Conservation (phyloP, 2,113 vertebrate genomes). For the Myiozetetes cayanensis region DNA sequence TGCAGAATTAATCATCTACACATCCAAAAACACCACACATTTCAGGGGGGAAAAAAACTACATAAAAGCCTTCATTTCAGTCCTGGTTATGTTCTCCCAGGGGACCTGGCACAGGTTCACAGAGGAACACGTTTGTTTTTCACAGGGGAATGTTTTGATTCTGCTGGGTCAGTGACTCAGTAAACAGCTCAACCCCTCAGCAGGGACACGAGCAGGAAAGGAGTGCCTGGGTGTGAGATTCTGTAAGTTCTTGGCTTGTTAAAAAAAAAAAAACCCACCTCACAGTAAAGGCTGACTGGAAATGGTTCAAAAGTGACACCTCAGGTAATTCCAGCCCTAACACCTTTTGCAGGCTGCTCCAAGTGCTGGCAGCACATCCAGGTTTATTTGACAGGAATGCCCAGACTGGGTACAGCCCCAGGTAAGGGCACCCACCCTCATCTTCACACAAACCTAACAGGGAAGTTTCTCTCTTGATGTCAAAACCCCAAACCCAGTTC, state of each 20-base stretch:
- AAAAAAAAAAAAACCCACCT: not conserved
- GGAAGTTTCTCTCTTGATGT: not conserved
- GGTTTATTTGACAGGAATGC: not conserved
- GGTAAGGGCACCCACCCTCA: accelerated
- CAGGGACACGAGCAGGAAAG: not conserved
- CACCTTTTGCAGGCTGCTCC: not conserved
- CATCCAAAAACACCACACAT: not conserved
- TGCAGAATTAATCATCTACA: not conserved
- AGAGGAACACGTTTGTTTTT: not conserved
- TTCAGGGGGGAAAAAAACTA: not conserved
- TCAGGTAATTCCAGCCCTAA: accelerated
- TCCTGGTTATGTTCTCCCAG: not conserved
- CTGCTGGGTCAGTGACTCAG: not conserved
- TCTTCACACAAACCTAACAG: not conserved
- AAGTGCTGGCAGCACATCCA: not conserved
- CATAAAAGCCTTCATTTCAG: not conserved
- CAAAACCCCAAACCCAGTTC: not conserved
- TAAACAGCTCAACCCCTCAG: not conserved
- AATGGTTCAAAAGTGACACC: not conserved
- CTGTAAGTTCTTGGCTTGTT: not conserved
- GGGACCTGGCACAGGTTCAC: not conserved
- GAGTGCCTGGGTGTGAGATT: accelerated
- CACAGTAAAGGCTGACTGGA: not conserved
- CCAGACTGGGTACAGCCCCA: not conserved
- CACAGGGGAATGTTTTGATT: not conserved